Conservation (phyloP, 2,797 vertebrate species). For the Loriculus beryllinus region DNA sequence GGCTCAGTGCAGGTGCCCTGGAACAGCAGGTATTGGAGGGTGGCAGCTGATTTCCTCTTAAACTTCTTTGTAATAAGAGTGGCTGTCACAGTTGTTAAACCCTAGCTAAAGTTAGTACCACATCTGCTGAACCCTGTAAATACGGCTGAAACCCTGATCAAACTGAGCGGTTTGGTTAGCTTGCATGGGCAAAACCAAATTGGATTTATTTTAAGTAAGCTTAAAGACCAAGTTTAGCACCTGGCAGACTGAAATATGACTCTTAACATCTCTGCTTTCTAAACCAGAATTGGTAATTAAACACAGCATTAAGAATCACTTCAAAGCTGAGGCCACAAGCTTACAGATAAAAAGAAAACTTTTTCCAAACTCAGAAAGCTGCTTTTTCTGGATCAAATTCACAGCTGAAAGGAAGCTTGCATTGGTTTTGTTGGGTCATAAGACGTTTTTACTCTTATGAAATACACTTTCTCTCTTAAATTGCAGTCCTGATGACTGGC, state of each 20-base stretch:
- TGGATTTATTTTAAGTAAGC: neutral
- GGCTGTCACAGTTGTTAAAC: neutral
- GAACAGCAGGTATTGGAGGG: neutral
- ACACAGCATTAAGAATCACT: neutral
- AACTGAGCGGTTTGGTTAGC: neutral
- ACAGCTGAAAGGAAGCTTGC: neutral
- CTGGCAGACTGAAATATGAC: neutral
- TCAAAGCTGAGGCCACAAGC: neutral
- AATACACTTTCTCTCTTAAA: neutral
- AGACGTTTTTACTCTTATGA: neutral
- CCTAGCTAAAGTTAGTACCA: neutral
- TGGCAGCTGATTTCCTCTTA: neutral
- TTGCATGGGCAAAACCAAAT: neutral
- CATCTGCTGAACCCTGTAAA: constrained; percentile 13
- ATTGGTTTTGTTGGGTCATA: neutral
- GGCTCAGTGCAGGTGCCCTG: neutral
- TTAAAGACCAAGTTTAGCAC: neutral
- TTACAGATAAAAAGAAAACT: neutral
- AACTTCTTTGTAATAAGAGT: neutral
- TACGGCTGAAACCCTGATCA: neutral
- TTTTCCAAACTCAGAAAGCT: neutral
- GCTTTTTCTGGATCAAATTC: neutral
- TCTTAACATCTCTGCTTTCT: neutral
- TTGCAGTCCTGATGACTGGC: neutral
- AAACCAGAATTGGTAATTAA: neutral